Evolutionary conservation across 2,888 invertebrate genomes (phyloP).

Genomic region (Drosophila pseudotakahashii): DNA sequence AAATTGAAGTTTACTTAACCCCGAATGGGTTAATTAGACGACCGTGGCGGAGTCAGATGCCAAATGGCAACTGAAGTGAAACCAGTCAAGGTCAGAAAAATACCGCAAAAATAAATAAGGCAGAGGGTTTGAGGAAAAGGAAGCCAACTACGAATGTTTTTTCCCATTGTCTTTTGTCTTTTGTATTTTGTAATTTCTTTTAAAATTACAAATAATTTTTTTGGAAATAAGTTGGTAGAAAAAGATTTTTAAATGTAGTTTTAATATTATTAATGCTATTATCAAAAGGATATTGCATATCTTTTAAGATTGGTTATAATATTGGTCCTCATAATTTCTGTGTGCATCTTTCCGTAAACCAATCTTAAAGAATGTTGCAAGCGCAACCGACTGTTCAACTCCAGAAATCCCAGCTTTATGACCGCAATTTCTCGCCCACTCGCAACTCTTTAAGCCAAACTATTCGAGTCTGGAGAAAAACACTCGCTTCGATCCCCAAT

Average conservation of each 20-base stretch:
- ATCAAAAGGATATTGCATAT: too few species aligned
- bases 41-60: slow-evolving; percentile 61
- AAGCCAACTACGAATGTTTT: neutral
- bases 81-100: slow-evolving; percentile 36
- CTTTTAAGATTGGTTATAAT: too few species aligned
- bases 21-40: slow-evolving; percentile 71
- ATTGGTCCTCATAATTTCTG: too few species aligned
- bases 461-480: slow-evolving; percentile 8
- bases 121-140: neutral
- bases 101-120: neutral
- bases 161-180: neutral
- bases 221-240: too few species aligned
- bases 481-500: slow-evolving; percentile 24
- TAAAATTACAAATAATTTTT: too few species aligned
- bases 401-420: slow-evolving; percentile 13
- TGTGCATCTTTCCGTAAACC: too few species aligned
- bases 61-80: slow-evolving; percentile 36
- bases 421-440: slow-evolving; percentile 7
- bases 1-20: slow-evolving; percentile 31
- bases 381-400: neutral
- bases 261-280: too few species aligned
- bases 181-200: too few species aligned
- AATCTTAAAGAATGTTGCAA: too few species aligned
- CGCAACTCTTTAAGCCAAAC: slow-evolving; percentile 38
- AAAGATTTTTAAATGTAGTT: too few species aligned